Base-by-base conservation (phyloP, 2,797 vertebrate genomes). In the Myripristis jacobus region DNA sequence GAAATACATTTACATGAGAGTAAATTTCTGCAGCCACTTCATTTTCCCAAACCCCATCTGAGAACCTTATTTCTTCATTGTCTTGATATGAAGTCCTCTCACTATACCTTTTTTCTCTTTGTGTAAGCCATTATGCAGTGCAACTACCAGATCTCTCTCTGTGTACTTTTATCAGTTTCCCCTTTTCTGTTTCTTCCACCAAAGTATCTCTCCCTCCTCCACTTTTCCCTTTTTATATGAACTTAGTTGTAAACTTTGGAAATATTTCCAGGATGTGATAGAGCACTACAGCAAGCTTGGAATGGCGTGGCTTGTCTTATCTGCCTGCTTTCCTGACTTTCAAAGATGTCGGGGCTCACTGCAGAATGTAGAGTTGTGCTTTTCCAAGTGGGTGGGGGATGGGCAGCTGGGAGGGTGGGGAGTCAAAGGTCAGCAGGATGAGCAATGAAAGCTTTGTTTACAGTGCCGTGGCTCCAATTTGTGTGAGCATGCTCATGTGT, bases 391-490 rank as follows among this genome's bases (percentile, higher is more conserved):
- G 50, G 58, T 76, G 80, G 54, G 79, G 80, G 90, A 69, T 79
- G 85, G 84, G 77, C 66, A 59, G 62, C 61, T 50, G 63, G 55
- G 64, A 75, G 78, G 81, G 74, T 11, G 73, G 74, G 66, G 78
- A 81, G 83, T 85, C 79, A 80, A 59, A 80, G 77, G 62, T 86
- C 87, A 88, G 60, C 72, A 86, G 80, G 84, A 88, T 80, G 87
- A 92, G 82, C 83, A 79, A 61, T 78, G 70, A 75, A 70, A 66
- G 76, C 73, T 87, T 83, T 87, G 79, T 91, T 89, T 86, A 78
- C 55, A 67, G 60, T 36, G 38, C 53, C 80, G 56, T 41, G 63
- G 55, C 61, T 68, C 63, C 12, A 9, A n/a, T 44, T 65, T 66
- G 43, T 66, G 67, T 52, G 31, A 62, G 51, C 66, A 50, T 68